Conservation (phyloP, 2,888 invertebrate species). For the Anthrax anthrax region DNA sequence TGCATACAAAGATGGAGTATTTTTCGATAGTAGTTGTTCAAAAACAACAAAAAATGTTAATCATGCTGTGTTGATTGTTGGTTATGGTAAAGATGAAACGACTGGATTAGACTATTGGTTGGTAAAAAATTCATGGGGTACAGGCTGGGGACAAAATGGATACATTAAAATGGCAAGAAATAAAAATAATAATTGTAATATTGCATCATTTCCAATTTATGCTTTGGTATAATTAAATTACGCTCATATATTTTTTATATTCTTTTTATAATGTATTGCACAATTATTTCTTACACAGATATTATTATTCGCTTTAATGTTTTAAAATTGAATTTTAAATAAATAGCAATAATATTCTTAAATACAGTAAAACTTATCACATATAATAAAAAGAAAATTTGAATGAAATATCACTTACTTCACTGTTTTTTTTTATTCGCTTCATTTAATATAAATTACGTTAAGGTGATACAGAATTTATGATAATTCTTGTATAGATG, state of each 20-base stretch:
- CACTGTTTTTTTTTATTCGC: too few species aligned
- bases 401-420: too few species aligned
- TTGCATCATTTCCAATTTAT: neutral
- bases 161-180: neutral
- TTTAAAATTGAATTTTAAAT: too few species aligned
- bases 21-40: constrained; percentile 31
- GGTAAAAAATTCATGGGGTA: constrained; percentile 1
- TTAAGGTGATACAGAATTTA: neutral
- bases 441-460: too few species aligned
- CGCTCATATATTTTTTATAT: too few species aligned
- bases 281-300: too few species aligned
- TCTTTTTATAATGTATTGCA: too few species aligned
- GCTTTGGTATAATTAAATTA: neutral
- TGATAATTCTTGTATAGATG: constrained; percentile 3
- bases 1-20: constrained; percentile 58
- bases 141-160: neutral
- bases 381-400: too few species aligned
- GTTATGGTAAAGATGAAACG: neutral
- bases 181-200: neutral
- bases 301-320: too few species aligned
- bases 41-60: constrained; percentile 39
- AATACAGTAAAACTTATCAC: too few species aligned
- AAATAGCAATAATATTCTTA: too few species aligned
- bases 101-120: neutral
- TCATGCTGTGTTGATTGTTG: constrained; percentile 41